Conservation (phyloP, 2,797 vertebrate genomes). For the Carduelis carduelis region DNA sequence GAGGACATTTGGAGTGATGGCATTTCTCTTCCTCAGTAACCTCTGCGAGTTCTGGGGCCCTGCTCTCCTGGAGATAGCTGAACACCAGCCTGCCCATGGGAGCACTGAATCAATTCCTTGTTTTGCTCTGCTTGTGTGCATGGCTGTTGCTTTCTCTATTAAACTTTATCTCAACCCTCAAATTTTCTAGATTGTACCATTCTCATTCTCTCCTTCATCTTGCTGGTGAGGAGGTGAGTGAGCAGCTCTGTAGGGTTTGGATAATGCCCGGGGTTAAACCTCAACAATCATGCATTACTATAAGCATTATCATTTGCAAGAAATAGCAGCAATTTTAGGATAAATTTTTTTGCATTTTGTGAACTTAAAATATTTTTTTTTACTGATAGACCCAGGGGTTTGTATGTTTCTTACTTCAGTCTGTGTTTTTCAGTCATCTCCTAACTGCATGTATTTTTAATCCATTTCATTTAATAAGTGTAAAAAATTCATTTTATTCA, state of each 20-base stretch:
- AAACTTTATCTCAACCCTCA: background rate
- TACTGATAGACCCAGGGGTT: background rate
- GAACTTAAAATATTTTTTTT: background rate
- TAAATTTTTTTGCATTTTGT: background rate
- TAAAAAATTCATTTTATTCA: background rate
- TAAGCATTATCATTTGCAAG: background rate
- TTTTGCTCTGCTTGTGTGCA: background rate
- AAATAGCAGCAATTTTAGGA: background rate
- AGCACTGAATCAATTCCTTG: background rate
- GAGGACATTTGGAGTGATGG: background rate
- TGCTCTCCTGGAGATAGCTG: background rate
- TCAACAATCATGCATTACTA: background rate
- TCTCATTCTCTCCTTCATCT: background rate
- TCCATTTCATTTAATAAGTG: background rate
- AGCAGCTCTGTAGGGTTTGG: background rate
- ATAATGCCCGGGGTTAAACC: background rate
- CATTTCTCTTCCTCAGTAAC: background rate
- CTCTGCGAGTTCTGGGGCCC: accelerated
- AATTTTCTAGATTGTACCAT: background rate
- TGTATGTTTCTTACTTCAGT: background rate
- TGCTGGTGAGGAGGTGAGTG: accelerated
- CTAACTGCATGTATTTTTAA: background rate
- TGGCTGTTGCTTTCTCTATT: background rate
- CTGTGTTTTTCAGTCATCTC: background rate
- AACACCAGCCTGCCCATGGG: background rate